A percentile compares a stretch with the other conserved stretches of the same genome.
phyloP scores from a whole-genome alignment of 2,113 vertebrate genomes.

The Nesogale talazaci region DNA sequence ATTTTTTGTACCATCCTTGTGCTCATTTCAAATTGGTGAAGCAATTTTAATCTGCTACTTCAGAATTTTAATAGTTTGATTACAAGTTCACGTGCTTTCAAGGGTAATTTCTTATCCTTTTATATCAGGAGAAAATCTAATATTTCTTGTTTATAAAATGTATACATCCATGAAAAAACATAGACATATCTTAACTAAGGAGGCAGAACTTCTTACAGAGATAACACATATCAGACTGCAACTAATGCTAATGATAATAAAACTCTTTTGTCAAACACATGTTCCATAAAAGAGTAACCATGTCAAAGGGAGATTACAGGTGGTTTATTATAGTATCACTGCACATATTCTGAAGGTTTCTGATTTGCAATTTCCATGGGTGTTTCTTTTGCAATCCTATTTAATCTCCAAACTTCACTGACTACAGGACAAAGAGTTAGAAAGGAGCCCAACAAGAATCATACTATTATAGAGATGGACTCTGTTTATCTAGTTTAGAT shows the following conservation, averaged over 20 bases:
- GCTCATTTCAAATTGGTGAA: slow-evolving; percentile 13
- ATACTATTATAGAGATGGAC: slow-evolving; percentile 50
- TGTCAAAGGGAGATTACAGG: slow-evolving; percentile 69
- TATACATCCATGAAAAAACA: background rate
- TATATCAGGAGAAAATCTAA: background rate
- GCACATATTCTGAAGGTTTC: slow-evolving; percentile 70
- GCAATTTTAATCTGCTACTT: slow-evolving; percentile 50
- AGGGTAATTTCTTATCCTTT: background rate
- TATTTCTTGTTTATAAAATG: background rate
- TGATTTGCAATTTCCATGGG: slow-evolving; percentile 79
- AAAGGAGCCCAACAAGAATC: slow-evolving; percentile 76
- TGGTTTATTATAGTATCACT: slow-evolving; percentile 65
- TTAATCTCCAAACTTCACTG: slow-evolving; percentile 77
- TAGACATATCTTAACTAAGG: background rate
- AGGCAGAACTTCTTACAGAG: slow-evolving; percentile 18
- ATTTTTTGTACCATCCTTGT: background rate
- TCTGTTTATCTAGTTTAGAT: slow-evolving; percentile 66
- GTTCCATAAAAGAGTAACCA: slow-evolving; percentile 58
- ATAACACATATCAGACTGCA: slow-evolving; percentile 39
- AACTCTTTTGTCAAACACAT: slow-evolving; percentile 69
- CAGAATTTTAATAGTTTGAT: slow-evolving; percentile 71
- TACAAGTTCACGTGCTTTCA: slow-evolving; percentile 28
- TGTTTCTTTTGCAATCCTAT: slow-evolving; percentile 76
- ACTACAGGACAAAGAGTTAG: slow-evolving; percentile 83
- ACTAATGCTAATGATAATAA: slow-evolving; percentile 53